These are phyloP conservation scores for Ageneiosus marmoratus DNA, from an alignment of 2,113 vertebrate species.

Conservation along the genomic window DNA sequence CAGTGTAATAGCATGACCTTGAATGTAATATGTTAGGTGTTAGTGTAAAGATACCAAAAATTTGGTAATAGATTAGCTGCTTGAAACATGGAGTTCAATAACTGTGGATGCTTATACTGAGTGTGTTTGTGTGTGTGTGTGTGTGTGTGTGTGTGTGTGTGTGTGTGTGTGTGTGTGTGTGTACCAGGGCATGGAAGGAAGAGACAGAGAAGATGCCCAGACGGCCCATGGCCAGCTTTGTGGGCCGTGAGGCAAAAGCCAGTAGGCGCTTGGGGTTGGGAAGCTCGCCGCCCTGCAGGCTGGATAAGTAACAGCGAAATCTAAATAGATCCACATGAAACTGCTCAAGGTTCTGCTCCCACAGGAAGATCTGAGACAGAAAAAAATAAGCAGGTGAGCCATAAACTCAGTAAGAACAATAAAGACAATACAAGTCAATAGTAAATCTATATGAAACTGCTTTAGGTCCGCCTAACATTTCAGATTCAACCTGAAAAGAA, in stretches of 20 bases:
- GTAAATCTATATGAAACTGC: slow-evolving; percentile 92
- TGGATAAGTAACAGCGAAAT: slow-evolving; percentile 85
- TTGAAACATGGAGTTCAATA: neutral
- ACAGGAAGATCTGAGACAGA: slow-evolving; percentile 79
- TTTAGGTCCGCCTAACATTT: slow-evolving; percentile 85
- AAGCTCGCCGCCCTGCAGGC: slow-evolving; percentile 85
- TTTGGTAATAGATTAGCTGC: neutral
- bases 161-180: neutral
- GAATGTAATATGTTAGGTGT: neutral
- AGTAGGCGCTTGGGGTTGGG: slow-evolving; percentile 87
- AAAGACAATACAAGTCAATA: slow-evolving; percentile 2
- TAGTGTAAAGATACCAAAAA: neutral
- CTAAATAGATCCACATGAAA: slow-evolving; percentile 89
- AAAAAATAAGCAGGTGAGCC: neutral
- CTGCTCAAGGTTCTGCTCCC: slow-evolving; percentile 88
- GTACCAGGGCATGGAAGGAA: slow-evolving; percentile 85
- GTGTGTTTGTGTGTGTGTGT: neutral
- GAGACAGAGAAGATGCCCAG: slow-evolving; percentile 84
- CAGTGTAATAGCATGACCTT: too few relatives aligned
- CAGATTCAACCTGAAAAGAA: slow-evolving; percentile 4
- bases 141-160: slow-evolving; percentile 7
- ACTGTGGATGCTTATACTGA: neutral
- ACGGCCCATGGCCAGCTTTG: slow-evolving; percentile 86
- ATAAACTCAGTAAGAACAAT: neutral
- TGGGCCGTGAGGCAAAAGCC: slow-evolving; percentile 84